A percentile compares a stretch with the other conserved stretches of the same genome.
These are phyloP conservation scores for Drepana falcataria DNA, from an alignment of 2,888 invertebrate species.

Conservation along the genomic window DNA sequence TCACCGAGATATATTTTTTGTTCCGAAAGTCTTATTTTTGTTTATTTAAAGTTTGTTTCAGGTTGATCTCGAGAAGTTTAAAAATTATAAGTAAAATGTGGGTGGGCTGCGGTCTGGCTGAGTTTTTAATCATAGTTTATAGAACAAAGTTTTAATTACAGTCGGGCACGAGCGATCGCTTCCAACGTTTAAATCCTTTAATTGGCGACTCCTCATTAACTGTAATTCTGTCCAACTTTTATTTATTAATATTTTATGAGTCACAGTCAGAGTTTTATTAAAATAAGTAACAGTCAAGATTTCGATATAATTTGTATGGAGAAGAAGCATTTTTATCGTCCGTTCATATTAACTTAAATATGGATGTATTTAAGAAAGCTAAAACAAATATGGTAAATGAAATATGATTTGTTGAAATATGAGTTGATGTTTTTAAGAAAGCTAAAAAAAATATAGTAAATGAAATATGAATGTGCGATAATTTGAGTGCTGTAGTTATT, in stretches of 20 bases:
- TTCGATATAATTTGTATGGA: background rate
- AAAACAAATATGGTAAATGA: no score
- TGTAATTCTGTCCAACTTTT: constrained; percentile 18
- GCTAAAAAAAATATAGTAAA: no score
- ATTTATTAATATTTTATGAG: constrained; percentile 12
- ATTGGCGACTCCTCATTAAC: constrained; percentile 30
- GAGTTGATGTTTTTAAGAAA: no score
- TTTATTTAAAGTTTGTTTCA: constrained; percentile 7
- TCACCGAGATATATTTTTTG: no score
- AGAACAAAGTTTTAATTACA: constrained; percentile 53
- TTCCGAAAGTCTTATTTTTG: background rate
- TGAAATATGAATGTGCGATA: no score
- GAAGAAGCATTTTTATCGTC: background rate
- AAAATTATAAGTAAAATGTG: constrained; percentile 28
- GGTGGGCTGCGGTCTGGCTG: constrained; percentile 22
- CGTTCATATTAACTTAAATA: no score
- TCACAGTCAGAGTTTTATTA: constrained; percentile 18
- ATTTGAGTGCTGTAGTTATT: no score
- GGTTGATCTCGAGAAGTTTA: constrained; percentile 14
- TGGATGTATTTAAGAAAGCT: no score
- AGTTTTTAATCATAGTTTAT: constrained; percentile 55
- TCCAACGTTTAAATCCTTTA: constrained; percentile 34
- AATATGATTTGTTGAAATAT: no score
- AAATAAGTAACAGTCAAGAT: background rate
- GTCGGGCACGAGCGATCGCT: constrained; percentile 33